Conservation (phyloP, 2,888 invertebrate genomes). For the Branchipolynoe longqiensis region DNA sequence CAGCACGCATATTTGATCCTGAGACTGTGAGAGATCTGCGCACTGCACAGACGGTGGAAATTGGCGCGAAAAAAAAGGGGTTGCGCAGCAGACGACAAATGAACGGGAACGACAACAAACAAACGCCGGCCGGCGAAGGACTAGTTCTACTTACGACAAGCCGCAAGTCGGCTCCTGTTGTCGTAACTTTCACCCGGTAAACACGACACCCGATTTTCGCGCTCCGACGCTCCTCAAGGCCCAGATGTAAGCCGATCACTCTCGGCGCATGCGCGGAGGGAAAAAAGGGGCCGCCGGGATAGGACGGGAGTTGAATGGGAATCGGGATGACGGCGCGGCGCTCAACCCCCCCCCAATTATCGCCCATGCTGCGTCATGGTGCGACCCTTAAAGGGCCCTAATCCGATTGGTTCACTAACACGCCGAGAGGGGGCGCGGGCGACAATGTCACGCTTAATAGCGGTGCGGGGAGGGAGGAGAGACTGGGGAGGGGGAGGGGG, state of each 20-base stretch:
- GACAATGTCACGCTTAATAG: constrained; percentile 26
- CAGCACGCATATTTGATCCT: too few relatives aligned
- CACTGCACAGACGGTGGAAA: too few relatives aligned
- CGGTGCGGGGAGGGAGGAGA: background rate
- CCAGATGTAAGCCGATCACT: constrained; percentile 18
- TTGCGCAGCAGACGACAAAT: constrained; percentile 18
- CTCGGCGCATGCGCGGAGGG: constrained; percentile 6
- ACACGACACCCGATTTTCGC: constrained; percentile 36
- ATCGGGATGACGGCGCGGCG: constrained; percentile 27
- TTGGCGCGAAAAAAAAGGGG: background rate
- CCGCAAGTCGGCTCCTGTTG: constrained; percentile 49
- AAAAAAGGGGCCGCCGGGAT: background rate
- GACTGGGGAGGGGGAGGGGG: background rate
- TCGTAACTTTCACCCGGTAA: constrained; percentile 22
- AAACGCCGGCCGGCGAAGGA: background rate
- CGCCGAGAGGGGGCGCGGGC: constrained; percentile 13
- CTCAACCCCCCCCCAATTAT: constrained; percentile 26
- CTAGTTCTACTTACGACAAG: constrained; percentile 26
- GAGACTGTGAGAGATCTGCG: too few relatives aligned
- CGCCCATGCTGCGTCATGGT: constrained; percentile 32
- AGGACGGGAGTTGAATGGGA: background rate
- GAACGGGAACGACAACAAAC: constrained; percentile 14
- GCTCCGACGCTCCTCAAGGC: constrained; percentile 15
- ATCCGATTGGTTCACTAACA: constrained; percentile 47
- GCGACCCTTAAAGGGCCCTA: constrained; percentile 19